phyloP scores from a whole-genome alignment of 2,888 invertebrate species.

The Dryococelus australis region DNA sequence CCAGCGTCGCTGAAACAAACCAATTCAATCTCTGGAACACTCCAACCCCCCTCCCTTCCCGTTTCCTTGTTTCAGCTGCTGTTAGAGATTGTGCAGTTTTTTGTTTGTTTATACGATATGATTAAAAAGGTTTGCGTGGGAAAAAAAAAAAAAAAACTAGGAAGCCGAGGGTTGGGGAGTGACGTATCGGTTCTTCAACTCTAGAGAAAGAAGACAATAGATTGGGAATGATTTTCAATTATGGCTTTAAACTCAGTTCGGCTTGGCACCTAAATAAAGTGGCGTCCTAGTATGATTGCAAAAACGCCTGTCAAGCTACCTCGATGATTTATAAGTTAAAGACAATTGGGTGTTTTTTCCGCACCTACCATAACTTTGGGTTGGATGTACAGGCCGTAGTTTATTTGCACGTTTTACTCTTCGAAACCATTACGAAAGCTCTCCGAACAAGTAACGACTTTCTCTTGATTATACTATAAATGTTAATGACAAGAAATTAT shows the following conservation, averaged over 20 bases:
- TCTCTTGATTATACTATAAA: no score
- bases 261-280: background rate
- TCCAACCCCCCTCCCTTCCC: background rate
- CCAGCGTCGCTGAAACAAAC: background rate
- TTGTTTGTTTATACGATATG: background rate
- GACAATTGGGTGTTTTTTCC: background rate
- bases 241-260: background rate
- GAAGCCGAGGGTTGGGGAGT: background rate
- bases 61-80: background rate
- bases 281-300: background rate
- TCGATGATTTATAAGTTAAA: background rate
- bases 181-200: background rate
- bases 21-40: conserved; percentile 9
- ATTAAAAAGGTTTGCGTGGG: background rate
- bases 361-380: background rate
- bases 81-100: background rate
- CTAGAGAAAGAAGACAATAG: background rate
- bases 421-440: background rate
- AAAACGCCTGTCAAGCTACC: background rate
- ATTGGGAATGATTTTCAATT: background rate
- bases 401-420: background rate
- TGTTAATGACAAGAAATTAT: no score
- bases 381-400: background rate
- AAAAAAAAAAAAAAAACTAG: background rate
- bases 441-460: no score